Conservation (phyloP, 2,113 vertebrate species). For the Coptodon bakossiorum region DNA sequence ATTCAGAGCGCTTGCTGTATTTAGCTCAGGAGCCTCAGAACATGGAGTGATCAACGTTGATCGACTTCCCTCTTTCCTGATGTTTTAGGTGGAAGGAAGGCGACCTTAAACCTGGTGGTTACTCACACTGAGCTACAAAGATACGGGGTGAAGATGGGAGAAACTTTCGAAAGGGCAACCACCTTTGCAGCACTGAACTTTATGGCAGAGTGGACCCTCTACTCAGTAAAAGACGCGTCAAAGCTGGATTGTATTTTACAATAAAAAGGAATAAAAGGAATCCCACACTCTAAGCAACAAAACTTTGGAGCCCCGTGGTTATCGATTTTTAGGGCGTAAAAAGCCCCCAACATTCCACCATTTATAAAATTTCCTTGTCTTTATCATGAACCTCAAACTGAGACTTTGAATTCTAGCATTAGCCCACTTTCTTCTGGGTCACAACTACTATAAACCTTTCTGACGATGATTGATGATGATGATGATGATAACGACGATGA, state of each 20-base stretch:
- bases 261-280: background rate
- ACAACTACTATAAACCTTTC: background rate
- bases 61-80: rapidly evolving
- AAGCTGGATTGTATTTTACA: background rate
- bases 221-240: background rate
- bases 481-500: rapidly evolving
- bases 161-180: rapidly evolving
- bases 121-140: background rate
- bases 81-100: background rate
- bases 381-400: background rate
- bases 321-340: background rate
- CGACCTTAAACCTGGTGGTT: rapidly evolving
- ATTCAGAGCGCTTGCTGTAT: background rate
- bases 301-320: background rate
- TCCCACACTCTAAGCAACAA: rapidly evolving
- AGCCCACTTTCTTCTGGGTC: background rate
- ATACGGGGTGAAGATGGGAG: background rate
- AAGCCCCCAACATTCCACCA: rapidly evolving
- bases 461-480: background rate
- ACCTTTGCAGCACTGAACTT: background rate
- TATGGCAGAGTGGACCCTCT: background rate
- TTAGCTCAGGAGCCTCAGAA: background rate
- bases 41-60: background rate
- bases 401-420: background rate
- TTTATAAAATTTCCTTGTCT: background rate